Base-by-base conservation (phyloP, 2,113 vertebrate species). In the Scytalopus superciliaris region DNA sequence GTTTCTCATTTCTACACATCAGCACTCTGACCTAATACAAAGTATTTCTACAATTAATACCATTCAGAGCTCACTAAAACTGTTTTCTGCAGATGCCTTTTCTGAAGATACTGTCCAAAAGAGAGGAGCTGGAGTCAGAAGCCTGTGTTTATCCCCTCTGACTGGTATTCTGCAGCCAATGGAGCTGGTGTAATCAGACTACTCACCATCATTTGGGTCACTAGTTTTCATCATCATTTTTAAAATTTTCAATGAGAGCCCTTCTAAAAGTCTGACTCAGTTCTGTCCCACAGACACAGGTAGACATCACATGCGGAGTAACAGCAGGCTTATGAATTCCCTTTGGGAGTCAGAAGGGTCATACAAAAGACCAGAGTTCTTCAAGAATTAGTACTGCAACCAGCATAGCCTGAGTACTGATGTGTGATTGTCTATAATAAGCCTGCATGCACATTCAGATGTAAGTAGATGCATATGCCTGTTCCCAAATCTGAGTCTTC, bases 301-400 rank as follows among this genome's bases (percentile, higher is more conserved):
- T 13, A 5, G 5, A 33, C 13, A 15, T 81, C 33, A 19, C 1
- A 0, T 19, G 19, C 0, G 0, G 22, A 77, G 12, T 8, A 84
- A 30, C 42, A 59, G 8, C 15, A 78, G 35, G 31, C 12, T 84
- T 84, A 39, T 52, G 52, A 75, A 64, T 47, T n/a, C 14, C 12
- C 44, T 84, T 33, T 31, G 66, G 19, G 39, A 67, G n/a, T 75
- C 31, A 40, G 25, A 52, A 44, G 12, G 16, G 49, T 62, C 12
- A 17, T 24, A 14, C 2, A 35, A 42, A 79, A 66, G 25, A 16
- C 8, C 31, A 6, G 12, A 52, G 50, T 35, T 14, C 1, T 60
- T 57, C 64, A 31, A 19, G 14, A 76, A 89, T 9, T 6, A 60
- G 10, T 33, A 19, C 40, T 55, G 30, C 40, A 40, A 44, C 35